Evolutionary conservation across 2,797 vertebrate genomes (phyloP), one percentile per base, ranked within the genome.

Genomic region (Fistularia commersonii): DNA sequence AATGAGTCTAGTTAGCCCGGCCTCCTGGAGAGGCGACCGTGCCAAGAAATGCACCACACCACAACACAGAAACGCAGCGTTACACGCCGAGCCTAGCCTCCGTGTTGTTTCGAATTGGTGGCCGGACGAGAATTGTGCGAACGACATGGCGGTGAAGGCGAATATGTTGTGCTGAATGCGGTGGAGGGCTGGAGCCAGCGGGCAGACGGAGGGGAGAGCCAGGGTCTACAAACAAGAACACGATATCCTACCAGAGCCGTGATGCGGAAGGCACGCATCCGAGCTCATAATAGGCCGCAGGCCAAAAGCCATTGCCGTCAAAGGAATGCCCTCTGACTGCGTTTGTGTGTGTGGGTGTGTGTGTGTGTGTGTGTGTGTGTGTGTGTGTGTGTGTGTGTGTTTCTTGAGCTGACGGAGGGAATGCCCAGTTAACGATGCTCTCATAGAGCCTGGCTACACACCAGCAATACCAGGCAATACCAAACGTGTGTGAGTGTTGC

Each of bases 341-440:
- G 59, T 57, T 42, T 47, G 43, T 36, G 34, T 15, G 35, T 49
- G 40, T 32, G 45, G 39, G 38, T 35, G 46, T 49, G 39, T 44
- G 32, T 55, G 35, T 53, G 51, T 43, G 44, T 58, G 54, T 48
- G 53, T 55, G 57, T 34, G 31, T 40, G 47, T 51, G 64, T 32
- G 32, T 41, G 46, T 46, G 37, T 44, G 45, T 40, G 48, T 36
- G 50, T 56, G 53, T 38, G 60, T 45, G 46, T 59, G 55, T 57
- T 37, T 55, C 69, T 74, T 54, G 72, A 78, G 79, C 81, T 82
- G 77, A 74, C 70, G 66, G 53, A 64, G 77, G 80, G 72, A 72
- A 83, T 76, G 64, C 66, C 74, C 72, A 44, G 71, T 66, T 67
- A 71, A 66, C 35, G 44, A 62, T 50, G 15, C 60, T 61, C 59